Base-by-base conservation (phyloP, 2,113 vertebrate genomes). In the Uria lomvia region DNA sequence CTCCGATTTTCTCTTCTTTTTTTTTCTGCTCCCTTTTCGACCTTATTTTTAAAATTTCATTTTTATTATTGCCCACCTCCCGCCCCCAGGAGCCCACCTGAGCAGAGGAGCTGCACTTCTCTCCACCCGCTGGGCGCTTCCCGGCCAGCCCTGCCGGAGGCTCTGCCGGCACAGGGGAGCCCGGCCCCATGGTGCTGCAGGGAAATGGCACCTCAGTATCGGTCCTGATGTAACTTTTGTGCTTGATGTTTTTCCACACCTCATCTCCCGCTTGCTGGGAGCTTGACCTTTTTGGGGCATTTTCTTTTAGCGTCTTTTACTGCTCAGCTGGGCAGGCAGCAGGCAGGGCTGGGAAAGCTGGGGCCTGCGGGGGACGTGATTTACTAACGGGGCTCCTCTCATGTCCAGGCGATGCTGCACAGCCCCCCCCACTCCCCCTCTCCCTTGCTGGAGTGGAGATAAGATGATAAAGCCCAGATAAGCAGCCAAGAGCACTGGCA, bases 151-250 rank as follows among this genome's bases (percentile, higher is more conserved):
- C 27, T 72, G 43, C 53, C 0, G 0, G 40, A 43, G 34, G 17
- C 19, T 58, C 66, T 63, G 56, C 43, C 0, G 0, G 49, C 34
- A 16, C 0, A 0, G 32, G 7, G 23, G 8, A 60, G 16, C 74
- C 38, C 0, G 0, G 73, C 30, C 27, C 34, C 18, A 9, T 0
- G 2, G 49, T 4, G 0, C 62, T 18, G 34, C 34, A 24, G 71
- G 24, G 32, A 49, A 38, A 15, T 0, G 0, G 32, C 6, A 3
- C 20, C 59, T 5, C 4, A 30, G 2, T 16, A 6, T 27, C 45
- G n/a, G 6, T 12, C 26, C 47, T 45, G 13, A 12, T n/a, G 14
- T 26, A 43, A 87, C 11, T 55, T 45, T 13, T 22, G 7, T n/a
- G 34, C 84, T 72, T 3, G 1, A 12, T 36, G 5, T 14, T 78